Base-by-base conservation (phyloP, 1,140 invertebrate genomes). In the Cotesia glomerata region DNA sequence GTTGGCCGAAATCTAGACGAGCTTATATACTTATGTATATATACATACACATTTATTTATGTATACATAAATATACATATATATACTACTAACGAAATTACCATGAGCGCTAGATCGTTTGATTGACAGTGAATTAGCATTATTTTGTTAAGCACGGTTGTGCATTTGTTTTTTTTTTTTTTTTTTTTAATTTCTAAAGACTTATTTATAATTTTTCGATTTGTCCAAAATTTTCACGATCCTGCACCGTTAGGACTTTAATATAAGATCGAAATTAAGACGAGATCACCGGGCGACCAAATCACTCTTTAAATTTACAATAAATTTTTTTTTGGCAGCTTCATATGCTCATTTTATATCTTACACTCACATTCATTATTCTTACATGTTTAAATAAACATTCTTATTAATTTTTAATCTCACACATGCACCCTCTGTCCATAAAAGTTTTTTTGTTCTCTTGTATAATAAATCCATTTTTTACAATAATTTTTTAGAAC, bases 401-500 rank as follows among this genome's bases (percentile, higher is more conserved):
- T 66, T 66, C 39, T 64, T 58, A 62, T 13, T 56, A 51, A 64
- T 26, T 54, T 66, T 70, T 52, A 35, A 51, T 54, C 51, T 49
- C 39, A 72, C 72, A 68, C 45, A 26, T 51, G 39, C 68, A 51
- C 69, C 74, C 58, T 66, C 74, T 74, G 56, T 51, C 66, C 69
- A 63, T 63, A 76, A 76, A 75, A 76, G 77, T 68, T 77, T 76
- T 26, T 73, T 74, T 64, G 71, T 69, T 49, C 68, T 74, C 79
- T 82, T 81, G 81, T 82, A 84, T 79, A 84, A 83, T 84, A 83
- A 81, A 80, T 78, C 80, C 70, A 59, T 72, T 64, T 61, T 83
- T 84, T 82, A 84, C 81, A 84, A 83, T 84, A 83, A 81, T 79
- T 83, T 77, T 81, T 81, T 82, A 80, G 76, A 83, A 78, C 79